phyloP scores from a whole-genome alignment of 1,140 invertebrate species.

The Cheumatopsyche charites region DNA sequence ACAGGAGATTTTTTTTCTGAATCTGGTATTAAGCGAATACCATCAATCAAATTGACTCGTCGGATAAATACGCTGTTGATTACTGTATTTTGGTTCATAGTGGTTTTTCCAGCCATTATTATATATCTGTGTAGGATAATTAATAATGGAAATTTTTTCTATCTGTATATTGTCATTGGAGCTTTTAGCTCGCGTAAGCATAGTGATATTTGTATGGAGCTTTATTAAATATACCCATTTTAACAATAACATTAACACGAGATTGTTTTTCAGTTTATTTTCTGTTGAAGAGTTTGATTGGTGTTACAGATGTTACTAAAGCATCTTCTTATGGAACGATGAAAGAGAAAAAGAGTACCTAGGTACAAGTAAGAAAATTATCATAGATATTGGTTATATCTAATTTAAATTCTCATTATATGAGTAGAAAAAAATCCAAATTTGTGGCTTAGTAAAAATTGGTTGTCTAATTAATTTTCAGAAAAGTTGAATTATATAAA shows the following conservation, averaged over 20 bases:
- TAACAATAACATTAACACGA: constrained; percentile 1
- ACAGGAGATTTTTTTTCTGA: constrained; percentile 83
- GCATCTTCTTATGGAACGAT: constrained; percentile 78
- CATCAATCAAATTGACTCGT: constrained; percentile 62
- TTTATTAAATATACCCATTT: not conserved
- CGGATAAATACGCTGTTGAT: constrained; percentile 75
- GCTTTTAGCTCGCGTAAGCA: constrained; percentile 72
- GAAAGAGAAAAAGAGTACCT: constrained; percentile 64
- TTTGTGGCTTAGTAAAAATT: too few relatives aligned
- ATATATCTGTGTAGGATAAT: constrained; percentile 71
- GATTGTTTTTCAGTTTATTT: constrained; percentile 73
- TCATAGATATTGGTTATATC: too few relatives aligned
- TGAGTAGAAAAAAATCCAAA: too few relatives aligned
- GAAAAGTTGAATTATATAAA: too few relatives aligned
- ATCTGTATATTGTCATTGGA: constrained; percentile 69
- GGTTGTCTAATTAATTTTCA: too few relatives aligned
- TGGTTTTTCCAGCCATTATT: constrained; percentile 73
- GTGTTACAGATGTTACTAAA: constrained; percentile 83
- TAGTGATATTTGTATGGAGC: too few relatives aligned
- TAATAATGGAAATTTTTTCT: constrained; percentile 75
- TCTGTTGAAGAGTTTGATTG: constrained; percentile 78
- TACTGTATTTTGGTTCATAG: constrained; percentile 70
- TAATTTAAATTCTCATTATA: too few relatives aligned
- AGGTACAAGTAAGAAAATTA: too few relatives aligned
- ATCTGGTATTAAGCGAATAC: constrained; percentile 70